Evolutionary conservation across 2,888 invertebrate genomes (phyloP).

Genomic region (Folsomia manolachei): DNA sequence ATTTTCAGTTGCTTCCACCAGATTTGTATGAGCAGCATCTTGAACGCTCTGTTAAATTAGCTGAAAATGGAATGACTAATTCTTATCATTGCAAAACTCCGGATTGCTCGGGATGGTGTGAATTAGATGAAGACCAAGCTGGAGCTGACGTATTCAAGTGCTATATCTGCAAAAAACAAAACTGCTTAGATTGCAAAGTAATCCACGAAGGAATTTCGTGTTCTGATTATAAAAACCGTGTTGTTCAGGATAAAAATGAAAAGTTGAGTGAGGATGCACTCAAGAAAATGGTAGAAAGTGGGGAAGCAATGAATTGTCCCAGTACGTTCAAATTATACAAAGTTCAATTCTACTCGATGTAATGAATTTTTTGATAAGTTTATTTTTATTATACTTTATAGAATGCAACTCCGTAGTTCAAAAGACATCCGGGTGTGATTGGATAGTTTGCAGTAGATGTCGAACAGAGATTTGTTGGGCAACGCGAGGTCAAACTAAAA

Average conservation of each 20-base stretch:
- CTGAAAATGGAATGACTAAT: conserved; percentile 70
- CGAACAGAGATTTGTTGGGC: conserved; percentile 85
- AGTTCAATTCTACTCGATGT: too few species aligned
- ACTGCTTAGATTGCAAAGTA: conserved; percentile 72
- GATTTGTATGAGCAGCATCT: conserved; percentile 75
- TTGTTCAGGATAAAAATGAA: conserved; percentile 66
- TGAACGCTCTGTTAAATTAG: conserved; percentile 72
- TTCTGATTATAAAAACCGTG: conserved; percentile 70
- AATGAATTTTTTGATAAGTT: too few species aligned
- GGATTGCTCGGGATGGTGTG: conserved; percentile 85
- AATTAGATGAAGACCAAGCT: conserved; percentile 65
- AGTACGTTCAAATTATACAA: too few species aligned
- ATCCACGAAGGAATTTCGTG: conserved; percentile 77
- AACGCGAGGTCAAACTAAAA: conserved; percentile 65
- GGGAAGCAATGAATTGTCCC: conserved; percentile 83
- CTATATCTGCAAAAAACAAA: conserved; percentile 73
- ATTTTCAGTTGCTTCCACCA: conserved; percentile 62
- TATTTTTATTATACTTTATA: too few species aligned
- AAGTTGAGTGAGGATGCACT: conserved; percentile 70
- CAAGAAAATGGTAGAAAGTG: conserved; percentile 70
- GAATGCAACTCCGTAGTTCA: conserved; percentile 76
- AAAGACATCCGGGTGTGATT: conserved; percentile 92
- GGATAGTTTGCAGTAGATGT: conserved; percentile 74
- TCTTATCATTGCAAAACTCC: conserved; percentile 90
- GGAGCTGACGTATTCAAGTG: conserved; percentile 74